Evolutionary conservation across 2,797 vertebrate genomes (phyloP).

Genomic region (Urophycis tenuis): DNA sequence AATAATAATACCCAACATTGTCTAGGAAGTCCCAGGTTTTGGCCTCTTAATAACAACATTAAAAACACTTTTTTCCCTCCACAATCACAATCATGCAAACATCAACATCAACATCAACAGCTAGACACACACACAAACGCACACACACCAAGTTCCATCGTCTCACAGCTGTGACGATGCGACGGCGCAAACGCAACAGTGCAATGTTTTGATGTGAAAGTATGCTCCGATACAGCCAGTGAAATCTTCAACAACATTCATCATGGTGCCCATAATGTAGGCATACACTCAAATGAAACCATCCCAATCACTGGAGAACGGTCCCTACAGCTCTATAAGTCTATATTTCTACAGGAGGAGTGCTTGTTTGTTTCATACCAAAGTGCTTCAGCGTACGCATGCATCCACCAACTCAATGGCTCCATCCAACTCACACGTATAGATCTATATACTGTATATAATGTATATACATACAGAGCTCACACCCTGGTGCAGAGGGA

Average conservation of each 20-base stretch:
- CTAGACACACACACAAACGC: too few species aligned
- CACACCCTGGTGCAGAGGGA: too few species aligned
- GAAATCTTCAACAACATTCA: not conserved
- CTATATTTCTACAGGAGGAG: not conserved
- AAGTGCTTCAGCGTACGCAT: not conserved
- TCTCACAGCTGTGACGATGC: constrained; percentile 1
- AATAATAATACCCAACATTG: not conserved
- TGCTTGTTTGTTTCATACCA: not conserved
- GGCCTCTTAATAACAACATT: constrained; percentile 1
- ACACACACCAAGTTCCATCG: not conserved
- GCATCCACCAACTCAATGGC: not conserved
- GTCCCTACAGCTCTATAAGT: constrained; percentile 1
- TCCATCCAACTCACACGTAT: not conserved
- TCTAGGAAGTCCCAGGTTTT: not conserved
- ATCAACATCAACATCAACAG: not conserved
- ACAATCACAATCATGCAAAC: constrained; percentile 30
- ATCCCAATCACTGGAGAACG: not conserved
- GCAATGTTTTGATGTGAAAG: not conserved
- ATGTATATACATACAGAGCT: too few species aligned
- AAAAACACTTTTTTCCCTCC: constrained; percentile 7
- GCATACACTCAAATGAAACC: not conserved
- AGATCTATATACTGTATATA: not conserved
- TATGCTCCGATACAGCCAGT: not conserved
- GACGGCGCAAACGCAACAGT: constrained; percentile 5
- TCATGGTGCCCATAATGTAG: constrained; percentile 6